phyloP scores from a whole-genome alignment of 2,888 invertebrate genomes.

The Noctua fimbriata region DNA sequence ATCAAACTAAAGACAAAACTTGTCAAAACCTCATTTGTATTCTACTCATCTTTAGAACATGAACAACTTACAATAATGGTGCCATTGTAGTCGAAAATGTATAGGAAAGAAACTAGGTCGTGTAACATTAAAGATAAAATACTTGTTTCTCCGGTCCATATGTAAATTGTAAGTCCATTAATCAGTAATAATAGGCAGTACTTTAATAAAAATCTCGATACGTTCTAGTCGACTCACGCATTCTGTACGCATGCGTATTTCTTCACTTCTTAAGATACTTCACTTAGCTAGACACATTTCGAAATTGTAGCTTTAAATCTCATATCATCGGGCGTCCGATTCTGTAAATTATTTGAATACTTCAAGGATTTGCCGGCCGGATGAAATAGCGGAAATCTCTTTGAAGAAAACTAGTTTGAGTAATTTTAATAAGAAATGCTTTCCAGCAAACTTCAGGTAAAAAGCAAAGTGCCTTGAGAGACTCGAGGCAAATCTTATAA shows the following conservation, averaged over 20 bases:
- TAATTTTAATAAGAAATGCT: constrained; percentile 57
- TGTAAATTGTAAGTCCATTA: constrained; percentile 54
- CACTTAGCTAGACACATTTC: constrained; percentile 83
- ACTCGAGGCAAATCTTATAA: constrained; percentile 53
- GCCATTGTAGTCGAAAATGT: constrained; percentile 55
- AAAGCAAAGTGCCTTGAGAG: constrained; percentile 65
- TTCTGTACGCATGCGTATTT: constrained; percentile 55
- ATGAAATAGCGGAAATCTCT: constrained; percentile 17
- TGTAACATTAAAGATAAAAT: constrained; percentile 35
- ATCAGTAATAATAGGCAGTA: constrained; percentile 44
- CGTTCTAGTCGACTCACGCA: constrained; percentile 51
- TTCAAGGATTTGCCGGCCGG: constrained; percentile 30
- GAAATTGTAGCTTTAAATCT: constrained; percentile 85
- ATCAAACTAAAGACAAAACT: constrained; percentile 22
- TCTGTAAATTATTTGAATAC: constrained; percentile 66
- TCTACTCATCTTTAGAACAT: constrained; percentile 35
- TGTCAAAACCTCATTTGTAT: constrained; percentile 53
- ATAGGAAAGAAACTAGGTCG: constrained; percentile 39
- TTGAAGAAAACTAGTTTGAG: constrained; percentile 38
- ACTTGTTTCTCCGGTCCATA: constrained; percentile 34
- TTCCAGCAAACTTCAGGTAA: constrained; percentile 56
- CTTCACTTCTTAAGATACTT: constrained; percentile 61
- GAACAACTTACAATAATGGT: constrained; percentile 50
- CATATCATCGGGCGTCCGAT: constrained; percentile 75
- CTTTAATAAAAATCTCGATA: constrained; percentile 46